These are phyloP conservation scores for Xanthorhoe spadicearia DNA, from an alignment of 2,888 invertebrate species.

Conservation along the genomic window DNA sequence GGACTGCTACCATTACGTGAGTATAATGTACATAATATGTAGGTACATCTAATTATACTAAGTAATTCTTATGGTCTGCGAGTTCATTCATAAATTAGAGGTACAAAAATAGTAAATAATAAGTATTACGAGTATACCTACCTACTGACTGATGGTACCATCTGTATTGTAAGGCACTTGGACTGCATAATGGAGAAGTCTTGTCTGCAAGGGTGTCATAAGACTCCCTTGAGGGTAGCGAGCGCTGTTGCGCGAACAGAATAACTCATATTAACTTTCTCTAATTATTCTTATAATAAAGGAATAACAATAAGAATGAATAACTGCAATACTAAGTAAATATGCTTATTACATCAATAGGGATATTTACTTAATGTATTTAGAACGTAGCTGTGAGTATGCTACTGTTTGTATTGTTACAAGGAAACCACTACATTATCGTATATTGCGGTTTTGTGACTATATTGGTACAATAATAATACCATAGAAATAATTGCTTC, in stretches of 20 bases:
- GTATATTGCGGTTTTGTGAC: constrained; percentile 17
- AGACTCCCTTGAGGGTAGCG: constrained; percentile 16
- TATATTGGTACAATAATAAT: not conserved
- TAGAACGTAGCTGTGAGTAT: constrained; percentile 24
- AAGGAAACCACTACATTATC: constrained; percentile 1
- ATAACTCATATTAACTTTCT: constrained; percentile 9
- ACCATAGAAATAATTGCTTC: constrained; percentile 13
- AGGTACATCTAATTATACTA: too few species aligned
- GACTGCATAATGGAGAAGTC: constrained; percentile 1
- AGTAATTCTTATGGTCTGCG: too few species aligned
- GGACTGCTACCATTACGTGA: constrained; percentile 94
- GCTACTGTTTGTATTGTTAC: constrained; percentile 8
- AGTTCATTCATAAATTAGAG: too few species aligned
- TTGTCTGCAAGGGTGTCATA: not conserved
- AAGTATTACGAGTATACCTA: too few species aligned
- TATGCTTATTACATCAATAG: not conserved
- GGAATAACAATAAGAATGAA: too few species aligned
- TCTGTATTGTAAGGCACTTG: not conserved
- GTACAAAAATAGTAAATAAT: too few species aligned
- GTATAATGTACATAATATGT: constrained; percentile 48
- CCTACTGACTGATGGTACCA: too few species aligned
- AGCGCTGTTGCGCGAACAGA: not conserved
- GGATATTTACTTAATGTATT: constrained; percentile 17
- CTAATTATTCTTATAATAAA: too few species aligned
- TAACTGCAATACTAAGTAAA: too few species aligned